Conservation (phyloP, 2,113 vertebrate species). For the Acrocephalus kingi region DNA sequence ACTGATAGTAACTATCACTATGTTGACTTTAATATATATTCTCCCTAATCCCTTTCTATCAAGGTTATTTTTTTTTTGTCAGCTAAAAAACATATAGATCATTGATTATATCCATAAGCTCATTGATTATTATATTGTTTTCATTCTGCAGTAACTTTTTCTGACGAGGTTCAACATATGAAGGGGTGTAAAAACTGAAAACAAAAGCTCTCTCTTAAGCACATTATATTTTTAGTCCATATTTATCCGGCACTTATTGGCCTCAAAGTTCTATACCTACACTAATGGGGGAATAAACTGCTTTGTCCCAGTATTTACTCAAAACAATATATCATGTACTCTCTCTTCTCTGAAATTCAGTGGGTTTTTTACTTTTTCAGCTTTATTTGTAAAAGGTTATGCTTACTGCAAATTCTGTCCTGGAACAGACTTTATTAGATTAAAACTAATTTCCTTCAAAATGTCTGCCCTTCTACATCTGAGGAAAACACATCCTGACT, state of each 20-base stretch:
- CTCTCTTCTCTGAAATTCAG: not conserved
- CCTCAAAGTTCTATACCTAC: not conserved
- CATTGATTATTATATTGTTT: not conserved
- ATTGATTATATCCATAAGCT: not conserved
- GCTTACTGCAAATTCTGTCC: constrained; percentile 55
- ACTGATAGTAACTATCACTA: not conserved
- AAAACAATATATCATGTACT: not conserved
- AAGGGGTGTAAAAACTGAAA: not conserved
- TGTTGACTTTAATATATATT: not conserved
- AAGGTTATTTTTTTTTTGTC: not conserved
- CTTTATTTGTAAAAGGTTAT: constrained; percentile 53
- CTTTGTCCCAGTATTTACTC: not conserved
- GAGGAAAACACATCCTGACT: constrained; percentile 58
- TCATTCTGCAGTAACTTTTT: not conserved
- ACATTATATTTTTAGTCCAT: not conserved
- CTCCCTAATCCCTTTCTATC: not conserved
- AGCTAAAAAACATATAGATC: not conserved
- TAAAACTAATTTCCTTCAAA: constrained; percentile 65
- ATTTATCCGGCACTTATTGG: not conserved
- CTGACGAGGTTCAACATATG: not conserved
- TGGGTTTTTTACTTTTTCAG: not conserved
- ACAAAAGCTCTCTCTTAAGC: not conserved
- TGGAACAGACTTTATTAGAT: constrained; percentile 54
- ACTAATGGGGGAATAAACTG: not conserved
- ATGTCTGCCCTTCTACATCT: constrained; percentile 53